Evolutionary conservation across 2,797 vertebrate species (phyloP).

Genomic region (Leptatherina wallacei): DNA sequence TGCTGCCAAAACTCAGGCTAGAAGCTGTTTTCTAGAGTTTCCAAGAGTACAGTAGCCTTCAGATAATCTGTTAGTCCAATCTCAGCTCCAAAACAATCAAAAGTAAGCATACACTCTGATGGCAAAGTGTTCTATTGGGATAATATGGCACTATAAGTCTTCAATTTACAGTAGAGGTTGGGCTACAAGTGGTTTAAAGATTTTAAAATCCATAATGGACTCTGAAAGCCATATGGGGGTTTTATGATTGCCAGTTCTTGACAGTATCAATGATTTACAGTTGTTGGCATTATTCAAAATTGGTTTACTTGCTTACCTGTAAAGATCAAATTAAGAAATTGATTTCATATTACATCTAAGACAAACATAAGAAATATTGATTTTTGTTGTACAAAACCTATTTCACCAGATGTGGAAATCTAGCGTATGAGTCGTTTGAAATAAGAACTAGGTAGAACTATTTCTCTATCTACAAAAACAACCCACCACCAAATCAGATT

Average conservation of each 20-base stretch:
- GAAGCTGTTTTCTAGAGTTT: background rate
- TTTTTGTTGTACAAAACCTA: background rate
- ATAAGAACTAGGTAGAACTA: background rate
- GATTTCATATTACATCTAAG: background rate
- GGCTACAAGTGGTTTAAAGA: background rate
- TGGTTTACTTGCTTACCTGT: background rate
- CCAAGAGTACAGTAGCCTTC: too few species aligned
- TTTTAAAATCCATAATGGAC: background rate
- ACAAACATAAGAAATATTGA: background rate
- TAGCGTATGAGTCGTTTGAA: background rate
- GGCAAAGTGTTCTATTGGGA: background rate
- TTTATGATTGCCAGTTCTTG: background rate
- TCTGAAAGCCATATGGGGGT: background rate
- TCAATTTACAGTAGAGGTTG: background rate
- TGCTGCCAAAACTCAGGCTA: too few species aligned
- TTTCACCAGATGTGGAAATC: background rate
- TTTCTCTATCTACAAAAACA: background rate
- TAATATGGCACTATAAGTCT: background rate
- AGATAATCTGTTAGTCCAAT: too few species aligned
- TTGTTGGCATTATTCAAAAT: background rate
- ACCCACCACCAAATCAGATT: background rate
- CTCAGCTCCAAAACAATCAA: background rate
- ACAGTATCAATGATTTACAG: background rate
- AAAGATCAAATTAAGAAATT: background rate
- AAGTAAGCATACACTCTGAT: background rate